phyloP scores from a whole-genome alignment of 2,113 vertebrate genomes.

The Heterotis niloticus region DNA sequence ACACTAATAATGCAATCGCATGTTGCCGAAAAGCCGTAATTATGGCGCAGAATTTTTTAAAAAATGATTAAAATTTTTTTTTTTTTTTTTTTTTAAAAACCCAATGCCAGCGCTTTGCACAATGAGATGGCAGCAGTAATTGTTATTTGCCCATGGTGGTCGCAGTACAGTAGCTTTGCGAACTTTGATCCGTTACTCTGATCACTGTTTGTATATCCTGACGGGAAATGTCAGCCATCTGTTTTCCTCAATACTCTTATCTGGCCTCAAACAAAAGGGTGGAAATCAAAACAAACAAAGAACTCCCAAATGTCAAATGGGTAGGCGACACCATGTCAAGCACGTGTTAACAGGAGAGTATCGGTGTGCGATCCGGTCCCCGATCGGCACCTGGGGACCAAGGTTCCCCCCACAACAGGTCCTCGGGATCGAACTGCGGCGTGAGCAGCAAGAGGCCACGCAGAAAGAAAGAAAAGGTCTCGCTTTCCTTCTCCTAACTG shows the following conservation, averaged over 20 bases:
- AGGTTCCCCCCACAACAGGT: background rate
- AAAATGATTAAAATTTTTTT: no score
- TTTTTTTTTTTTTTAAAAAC: no score
- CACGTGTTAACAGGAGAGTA: background rate
- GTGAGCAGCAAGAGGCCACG: background rate
- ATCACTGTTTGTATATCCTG: slow-evolving; percentile 6
- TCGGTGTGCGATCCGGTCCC: background rate
- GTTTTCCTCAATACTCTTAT: slow-evolving; percentile 9
- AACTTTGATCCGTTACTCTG: slow-evolving; percentile 4
- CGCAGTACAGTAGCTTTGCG: background rate
- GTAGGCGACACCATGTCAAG: background rate
- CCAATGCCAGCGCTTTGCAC: background rate
- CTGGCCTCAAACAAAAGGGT: slow-evolving; percentile 13
- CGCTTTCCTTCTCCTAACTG: background rate
- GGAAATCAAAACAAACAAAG: slow-evolving; percentile 2
- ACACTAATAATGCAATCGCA: background rate
- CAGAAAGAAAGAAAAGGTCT: background rate
- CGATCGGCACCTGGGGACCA: background rate
- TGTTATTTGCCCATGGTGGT: background rate
- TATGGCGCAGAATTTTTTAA: background rate
- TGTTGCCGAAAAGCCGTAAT: background rate
- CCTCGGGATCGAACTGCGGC: background rate
- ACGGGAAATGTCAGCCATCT: slow-evolving; percentile 20
- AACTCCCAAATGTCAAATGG: slow-evolving; percentile 15
- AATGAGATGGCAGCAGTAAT: slow-evolving; percentile 9